Conservation (phyloP, 2,113 vertebrate species). For the Hydrochoerus hydrochaeris region DNA sequence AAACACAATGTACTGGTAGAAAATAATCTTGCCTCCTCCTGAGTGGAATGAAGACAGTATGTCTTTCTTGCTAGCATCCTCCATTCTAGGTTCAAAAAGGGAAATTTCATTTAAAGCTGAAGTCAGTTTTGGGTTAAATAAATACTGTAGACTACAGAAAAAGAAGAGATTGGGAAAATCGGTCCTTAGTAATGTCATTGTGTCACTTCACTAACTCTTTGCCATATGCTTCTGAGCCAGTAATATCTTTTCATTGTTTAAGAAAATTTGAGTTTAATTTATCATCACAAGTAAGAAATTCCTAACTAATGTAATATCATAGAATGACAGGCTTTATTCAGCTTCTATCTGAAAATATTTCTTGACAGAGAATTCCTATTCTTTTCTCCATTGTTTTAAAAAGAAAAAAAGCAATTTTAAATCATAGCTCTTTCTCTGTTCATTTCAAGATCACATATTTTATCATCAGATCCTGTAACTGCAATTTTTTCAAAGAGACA, state of each 20-base stretch:
- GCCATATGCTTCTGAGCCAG: not conserved
- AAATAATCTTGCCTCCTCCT: not conserved
- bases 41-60: not conserved
- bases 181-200: not conserved
- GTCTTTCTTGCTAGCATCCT: not conserved
- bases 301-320: not conserved
- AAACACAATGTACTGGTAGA: not conserved
- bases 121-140: not conserved
- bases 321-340: not conserved
- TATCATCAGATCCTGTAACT: not conserved
- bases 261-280: conserved; percentile 50
- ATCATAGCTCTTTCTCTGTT: conserved; percentile 26
- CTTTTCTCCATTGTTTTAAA: conserved; percentile 3
- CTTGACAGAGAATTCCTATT: not conserved
- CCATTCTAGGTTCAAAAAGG: not conserved
- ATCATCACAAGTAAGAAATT: not conserved
- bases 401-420: not conserved
- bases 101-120: conserved; percentile 19
- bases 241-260: not conserved
- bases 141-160: not conserved
- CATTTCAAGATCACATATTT: conserved; percentile 5
- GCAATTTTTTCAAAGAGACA: not conserved
- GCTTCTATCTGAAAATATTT: conserved; percentile 35
- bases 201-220: not conserved
- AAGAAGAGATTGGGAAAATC: not conserved